Base-by-base conservation (phyloP, 2,888 invertebrate species). In the Cryptophagus acutangulus region DNA sequence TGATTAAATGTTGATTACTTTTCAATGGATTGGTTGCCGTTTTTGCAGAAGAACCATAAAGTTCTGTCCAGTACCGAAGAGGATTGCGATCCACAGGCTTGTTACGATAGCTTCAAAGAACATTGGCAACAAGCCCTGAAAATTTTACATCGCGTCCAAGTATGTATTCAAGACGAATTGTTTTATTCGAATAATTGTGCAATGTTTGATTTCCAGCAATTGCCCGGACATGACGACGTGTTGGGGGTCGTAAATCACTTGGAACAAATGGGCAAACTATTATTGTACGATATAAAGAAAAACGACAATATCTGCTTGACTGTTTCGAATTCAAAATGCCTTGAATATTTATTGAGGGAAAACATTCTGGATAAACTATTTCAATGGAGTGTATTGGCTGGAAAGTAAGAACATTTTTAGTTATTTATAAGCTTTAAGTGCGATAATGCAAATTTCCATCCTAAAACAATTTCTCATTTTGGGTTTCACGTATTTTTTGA, bases 101-200 rank as follows among this genome's bases (percentile, higher is more conserved):
- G 92, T 69, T 89, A 87, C 63, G 90, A 87, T 67, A 92, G 92
- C 60, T 93, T 93, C 71, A 84, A 86, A 66, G 88, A 88, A 66
- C 94, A 94, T 67, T 94, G 94, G 92, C 87, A 90, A 61, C 93
- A 94, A 67, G 88, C 87, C 1, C 73, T 81, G 58, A 88, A 89
- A 52, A 89, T 93, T 43, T 89, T 93, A 55, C 72, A 78, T 50
- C 78, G 82, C 54, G 82, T 82, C 28, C 78, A 83, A 72, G 84
- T 82, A 62, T 59, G 60, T 50, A 8, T 16, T 4, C 26, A 4
- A 26, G 3, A 26, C 3, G 12, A n/a, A 26, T 4, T n/a, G n/a
- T n/a, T n/a, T n/a, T n/a, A n/a, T n/a, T n/a, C 4, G 12, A 6
- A 26, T 20, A 20, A 33, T 39, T 33, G 36, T 20, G 16, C 17